A percentile compares a stretch with the other conserved stretches of the same genome.
These are phyloP conservation scores for Onychorhynchus coronatus DNA, from an alignment of 2,113 vertebrate species.

Conservation along the genomic window DNA sequence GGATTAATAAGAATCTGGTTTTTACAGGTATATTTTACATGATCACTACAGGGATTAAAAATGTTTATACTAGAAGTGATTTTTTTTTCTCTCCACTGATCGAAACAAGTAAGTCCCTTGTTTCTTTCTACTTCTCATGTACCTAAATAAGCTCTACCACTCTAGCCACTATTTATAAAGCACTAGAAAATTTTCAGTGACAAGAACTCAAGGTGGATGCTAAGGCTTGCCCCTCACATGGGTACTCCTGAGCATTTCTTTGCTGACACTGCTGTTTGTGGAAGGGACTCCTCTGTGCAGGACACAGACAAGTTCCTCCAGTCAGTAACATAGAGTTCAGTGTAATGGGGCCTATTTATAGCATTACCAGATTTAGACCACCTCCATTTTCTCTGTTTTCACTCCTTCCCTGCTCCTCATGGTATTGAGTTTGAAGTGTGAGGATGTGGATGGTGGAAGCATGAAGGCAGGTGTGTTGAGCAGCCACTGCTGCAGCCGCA, in stretches of 20 bases:
- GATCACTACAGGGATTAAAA: not conserved
- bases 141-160: not conserved
- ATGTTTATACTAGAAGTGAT: not conserved
- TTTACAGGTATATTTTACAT: not conserved
- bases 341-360: not conserved
- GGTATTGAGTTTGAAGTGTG: fast-evolving
- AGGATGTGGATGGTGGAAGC: not conserved
- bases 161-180: not conserved
- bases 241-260: not conserved
- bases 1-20: not conserved
- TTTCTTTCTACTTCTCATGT: not conserved
- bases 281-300: not conserved
- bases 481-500: not conserved
- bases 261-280: not conserved
- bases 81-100: not conserved
- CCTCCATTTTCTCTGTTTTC: not conserved
- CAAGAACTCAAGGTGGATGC: not conserved
- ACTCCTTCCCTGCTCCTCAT: not conserved
- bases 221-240: not conserved
- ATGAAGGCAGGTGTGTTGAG: not conserved
- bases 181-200: not conserved
- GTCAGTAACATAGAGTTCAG: not conserved
- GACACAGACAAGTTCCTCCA: not conserved
- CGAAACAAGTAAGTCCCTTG: not conserved
- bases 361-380: not conserved